Conservation (phyloP, 2,888 invertebrate species). For the Scaptomyza polygonia region DNA sequence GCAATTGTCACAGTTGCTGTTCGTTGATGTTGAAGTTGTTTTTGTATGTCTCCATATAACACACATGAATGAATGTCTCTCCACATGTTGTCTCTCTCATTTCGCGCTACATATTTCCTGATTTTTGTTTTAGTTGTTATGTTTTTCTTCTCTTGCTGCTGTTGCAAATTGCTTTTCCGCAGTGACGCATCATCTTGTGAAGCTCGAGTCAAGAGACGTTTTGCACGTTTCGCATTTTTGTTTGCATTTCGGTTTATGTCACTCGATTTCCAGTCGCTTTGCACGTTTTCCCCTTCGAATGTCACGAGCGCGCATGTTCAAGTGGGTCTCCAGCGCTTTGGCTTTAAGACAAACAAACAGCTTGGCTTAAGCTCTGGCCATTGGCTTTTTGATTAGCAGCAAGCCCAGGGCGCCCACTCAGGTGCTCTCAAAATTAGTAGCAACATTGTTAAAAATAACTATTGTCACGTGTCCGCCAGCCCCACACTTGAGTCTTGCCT, state of each 20-base stretch:
- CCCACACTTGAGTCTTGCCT: constrained; percentile 24
- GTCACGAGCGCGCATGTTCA: constrained; percentile 80
- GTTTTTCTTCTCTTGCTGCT: constrained; percentile 5
- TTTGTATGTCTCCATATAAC: constrained; percentile 22
- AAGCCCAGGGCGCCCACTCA: no score
- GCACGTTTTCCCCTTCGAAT: constrained; percentile 73
- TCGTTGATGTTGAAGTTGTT: constrained; percentile 27
- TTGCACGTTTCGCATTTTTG: constrained; percentile 67
- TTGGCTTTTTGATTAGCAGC: constrained; percentile 52
- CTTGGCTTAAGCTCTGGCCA: constrained; percentile 12
- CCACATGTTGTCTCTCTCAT: constrained; percentile 41
- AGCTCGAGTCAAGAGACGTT: constrained; percentile 59
- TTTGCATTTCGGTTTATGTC: constrained; percentile 40
- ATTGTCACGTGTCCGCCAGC: constrained; percentile 45
- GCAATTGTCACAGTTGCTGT: constrained; percentile 53
- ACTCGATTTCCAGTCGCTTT: constrained; percentile 66
- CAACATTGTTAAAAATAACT: constrained; percentile 43
- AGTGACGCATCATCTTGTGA: constrained; percentile 68
- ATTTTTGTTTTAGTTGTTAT: constrained; percentile 28
- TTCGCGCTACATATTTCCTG: constrained; percentile 51
- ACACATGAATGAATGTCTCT: not conserved
- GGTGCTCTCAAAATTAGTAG: constrained; percentile 42
- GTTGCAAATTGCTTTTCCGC: constrained; percentile 48
- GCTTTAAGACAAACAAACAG: constrained; percentile 9
- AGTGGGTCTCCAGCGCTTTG: constrained; percentile 67